phyloP scores from a whole-genome alignment of 2,113 vertebrate species.

The Psettodes erumei region DNA sequence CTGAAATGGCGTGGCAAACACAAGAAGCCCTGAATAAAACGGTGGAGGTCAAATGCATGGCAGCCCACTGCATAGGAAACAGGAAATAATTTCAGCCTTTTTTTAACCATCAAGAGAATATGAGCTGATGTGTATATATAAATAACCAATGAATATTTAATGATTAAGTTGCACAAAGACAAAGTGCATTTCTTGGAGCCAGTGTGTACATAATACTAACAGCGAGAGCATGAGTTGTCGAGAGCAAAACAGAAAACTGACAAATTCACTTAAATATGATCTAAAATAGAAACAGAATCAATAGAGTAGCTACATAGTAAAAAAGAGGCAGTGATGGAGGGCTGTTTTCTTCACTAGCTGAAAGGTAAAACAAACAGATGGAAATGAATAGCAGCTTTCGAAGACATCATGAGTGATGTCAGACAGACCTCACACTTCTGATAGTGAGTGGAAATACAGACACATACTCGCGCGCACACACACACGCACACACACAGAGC shows the following conservation, averaged over 20 bases:
- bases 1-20: no score
- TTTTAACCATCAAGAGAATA: background rate
- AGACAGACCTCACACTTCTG: background rate
- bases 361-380: background rate
- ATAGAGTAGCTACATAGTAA: no score
- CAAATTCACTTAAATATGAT: no score
- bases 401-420: background rate
- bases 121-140: background rate
- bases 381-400: constrained; percentile 6
- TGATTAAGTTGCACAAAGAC: background rate
- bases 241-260: constrained; percentile 9
- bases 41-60: background rate
- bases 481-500: background rate
- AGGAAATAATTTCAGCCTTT: background rate
- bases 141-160: constrained; percentile 12
- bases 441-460: background rate
- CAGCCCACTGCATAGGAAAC: background rate
- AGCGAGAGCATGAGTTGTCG: background rate
- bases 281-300: no score
- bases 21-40: no score
- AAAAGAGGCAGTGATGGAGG: no score
- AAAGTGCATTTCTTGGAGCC: background rate
- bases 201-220: background rate
- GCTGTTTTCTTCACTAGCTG: constrained; percentile 5
- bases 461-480: background rate